phyloP scores from a whole-genome alignment of 2,797 vertebrate species.

The Tapirus indicus region DNA sequence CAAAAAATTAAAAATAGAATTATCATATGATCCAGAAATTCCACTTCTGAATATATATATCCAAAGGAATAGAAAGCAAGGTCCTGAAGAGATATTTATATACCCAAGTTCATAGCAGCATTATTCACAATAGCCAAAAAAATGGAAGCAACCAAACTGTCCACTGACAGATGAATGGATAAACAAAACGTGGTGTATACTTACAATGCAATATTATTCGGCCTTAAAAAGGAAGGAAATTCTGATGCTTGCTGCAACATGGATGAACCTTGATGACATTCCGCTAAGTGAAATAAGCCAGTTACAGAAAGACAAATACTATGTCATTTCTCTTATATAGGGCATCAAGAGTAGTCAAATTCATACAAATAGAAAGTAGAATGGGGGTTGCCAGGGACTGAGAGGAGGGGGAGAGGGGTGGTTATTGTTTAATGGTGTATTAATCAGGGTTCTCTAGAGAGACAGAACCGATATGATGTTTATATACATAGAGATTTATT shows the following conservation, averaged over 20 bases:
- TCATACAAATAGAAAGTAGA: background rate
- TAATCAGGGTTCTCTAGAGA: background rate
- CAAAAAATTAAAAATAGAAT: constrained; percentile 41
- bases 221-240: background rate
- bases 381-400: background rate
- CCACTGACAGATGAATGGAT: background rate
- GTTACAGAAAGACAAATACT: background rate
- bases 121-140: background rate
- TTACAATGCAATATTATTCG: background rate
- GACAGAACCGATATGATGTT: background rate
- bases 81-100: background rate
- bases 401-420: background rate
- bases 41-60: background rate
- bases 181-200: background rate
- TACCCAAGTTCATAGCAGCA: background rate
- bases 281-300: background rate
- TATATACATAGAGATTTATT: background rate
- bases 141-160: background rate
- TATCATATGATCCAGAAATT: background rate
- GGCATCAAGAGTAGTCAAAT: background rate
- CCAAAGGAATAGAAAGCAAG: background rate
- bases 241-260: background rate
- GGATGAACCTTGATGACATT: background rate
- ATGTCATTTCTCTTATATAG: background rate
- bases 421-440: background rate